Evolutionary conservation across 1,140 invertebrate species (phyloP).

Genomic region (Olivierus martensii): DNA sequence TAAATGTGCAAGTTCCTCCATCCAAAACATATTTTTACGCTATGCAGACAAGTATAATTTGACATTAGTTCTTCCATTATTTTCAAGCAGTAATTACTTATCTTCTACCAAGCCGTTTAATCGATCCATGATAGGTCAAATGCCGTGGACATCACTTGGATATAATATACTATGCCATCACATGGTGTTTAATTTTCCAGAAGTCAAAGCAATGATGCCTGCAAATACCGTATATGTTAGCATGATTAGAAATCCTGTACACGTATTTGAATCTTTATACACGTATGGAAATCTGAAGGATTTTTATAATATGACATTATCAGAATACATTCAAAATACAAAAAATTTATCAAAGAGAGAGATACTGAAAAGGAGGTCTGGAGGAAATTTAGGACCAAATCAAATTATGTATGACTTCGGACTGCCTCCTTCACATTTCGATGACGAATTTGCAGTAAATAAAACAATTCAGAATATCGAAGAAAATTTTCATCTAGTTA

Average conservation of each 20-base stretch:
- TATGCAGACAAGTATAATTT: constrained; percentile 14
- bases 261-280: constrained; percentile 29
- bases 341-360: neutral
- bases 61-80: constrained; percentile 18
- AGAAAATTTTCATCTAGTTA: constrained; percentile 35
- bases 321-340: no score
- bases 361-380: neutral
- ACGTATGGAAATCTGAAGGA: constrained; percentile 23
- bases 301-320: neutral
- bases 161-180: constrained; percentile 24
- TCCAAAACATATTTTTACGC: constrained; percentile 18
- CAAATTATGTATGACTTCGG: constrained; percentile 34
- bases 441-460: constrained; percentile 11
- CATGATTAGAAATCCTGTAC: constrained; percentile 31
- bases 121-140: constrained; percentile 10
- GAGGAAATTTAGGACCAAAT: constrained; percentile 23
- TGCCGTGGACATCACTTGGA: constrained; percentile 8
- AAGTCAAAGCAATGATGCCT: constrained; percentile 26
- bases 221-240: constrained; percentile 27
- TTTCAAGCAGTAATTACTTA: constrained; percentile 23
- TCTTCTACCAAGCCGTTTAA: constrained; percentile 21
- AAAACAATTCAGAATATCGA: constrained; percentile 27
- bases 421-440: constrained; percentile 20
- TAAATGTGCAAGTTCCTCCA: constrained; percentile 17
- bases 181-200: constrained; percentile 23